phyloP scores from a whole-genome alignment of 2,113 vertebrate species.

The Notarius lentiginosus region DNA sequence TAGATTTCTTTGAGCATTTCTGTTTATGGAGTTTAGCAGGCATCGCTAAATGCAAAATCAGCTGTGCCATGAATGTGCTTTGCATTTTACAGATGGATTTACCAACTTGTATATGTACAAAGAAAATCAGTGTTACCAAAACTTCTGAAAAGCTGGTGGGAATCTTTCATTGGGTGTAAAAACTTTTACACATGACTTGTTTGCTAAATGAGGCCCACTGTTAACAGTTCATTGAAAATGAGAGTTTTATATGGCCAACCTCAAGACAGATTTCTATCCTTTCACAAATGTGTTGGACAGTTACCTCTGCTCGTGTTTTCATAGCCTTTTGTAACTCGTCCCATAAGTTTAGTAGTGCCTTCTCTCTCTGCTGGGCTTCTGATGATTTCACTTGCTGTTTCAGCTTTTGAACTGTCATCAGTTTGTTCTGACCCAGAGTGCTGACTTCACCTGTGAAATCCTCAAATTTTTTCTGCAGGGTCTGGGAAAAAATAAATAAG shows the following conservation, averaged over 20 bases:
- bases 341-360: slow-evolving; percentile 71
- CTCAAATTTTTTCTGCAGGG: slow-evolving; percentile 81
- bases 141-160: not conserved
- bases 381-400: slow-evolving; percentile 66
- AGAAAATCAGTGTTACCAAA: not conserved
- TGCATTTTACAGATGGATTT: not conserved
- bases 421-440: slow-evolving; percentile 74
- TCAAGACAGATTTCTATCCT: not conserved
- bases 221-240: not conserved
- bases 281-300: not conserved
- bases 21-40: not conserved
- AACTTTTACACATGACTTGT: not conserved
- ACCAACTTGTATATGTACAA: not conserved
- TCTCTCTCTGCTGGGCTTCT: slow-evolving; percentile 67
- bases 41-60: not conserved
- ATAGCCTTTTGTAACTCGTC: slow-evolving; percentile 73
- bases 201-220: not conserved
- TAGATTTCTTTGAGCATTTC: not conserved
- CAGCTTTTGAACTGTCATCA: slow-evolving; percentile 73
- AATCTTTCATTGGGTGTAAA: not conserved
- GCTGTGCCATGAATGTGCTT: not conserved
- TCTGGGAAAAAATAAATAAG: slow-evolving; percentile 61
- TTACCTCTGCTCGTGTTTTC: slow-evolving; percentile 76
- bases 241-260: not conserved
- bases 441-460: slow-evolving; percentile 78